A percentile compares a stretch with the other conserved stretches of the same genome.
Conservation (phyloP, 2,797 vertebrate species). For the Hippopotamyrus pictus region DNA sequence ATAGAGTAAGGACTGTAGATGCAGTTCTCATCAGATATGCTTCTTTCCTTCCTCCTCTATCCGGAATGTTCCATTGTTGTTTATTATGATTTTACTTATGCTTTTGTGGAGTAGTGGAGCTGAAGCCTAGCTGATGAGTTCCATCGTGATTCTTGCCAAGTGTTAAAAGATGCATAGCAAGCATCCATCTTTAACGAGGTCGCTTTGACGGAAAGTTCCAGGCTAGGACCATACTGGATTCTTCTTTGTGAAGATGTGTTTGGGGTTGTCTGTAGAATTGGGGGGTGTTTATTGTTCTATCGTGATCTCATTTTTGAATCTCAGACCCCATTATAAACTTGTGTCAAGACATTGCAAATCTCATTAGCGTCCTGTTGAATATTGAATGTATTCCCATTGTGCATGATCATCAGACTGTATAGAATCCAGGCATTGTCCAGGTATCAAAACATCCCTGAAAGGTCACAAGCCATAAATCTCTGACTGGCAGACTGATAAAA, state of each 20-base stretch:
- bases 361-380: constrained; percentile 11
- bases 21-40: neutral
- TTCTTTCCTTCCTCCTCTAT: neutral
- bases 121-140: neutral
- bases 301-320: neutral
- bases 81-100: neutral
- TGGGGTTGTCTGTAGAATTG: neutral
- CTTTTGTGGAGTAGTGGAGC: neutral
- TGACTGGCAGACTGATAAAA: neutral
- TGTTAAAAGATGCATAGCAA: constrained; percentile 22
- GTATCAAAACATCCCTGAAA: neutral
- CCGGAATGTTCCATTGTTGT: neutral
- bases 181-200: constrained; percentile 27
- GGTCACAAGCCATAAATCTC: neutral
- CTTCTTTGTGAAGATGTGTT: neutral
- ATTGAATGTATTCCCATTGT: constrained; percentile 1
- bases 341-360: neutral
- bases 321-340: neutral
- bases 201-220: constrained; percentile 20
- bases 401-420: constrained; percentile 16
- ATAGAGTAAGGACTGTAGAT: neutral
- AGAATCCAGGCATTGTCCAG: constrained; percentile 11
- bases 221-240: neutral
- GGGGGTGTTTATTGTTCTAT: neutral
- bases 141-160: neutral